These are phyloP conservation scores for Rhinogobio ventralis DNA, from an alignment of 2,797 vertebrate species.

Conservation along the genomic window DNA sequence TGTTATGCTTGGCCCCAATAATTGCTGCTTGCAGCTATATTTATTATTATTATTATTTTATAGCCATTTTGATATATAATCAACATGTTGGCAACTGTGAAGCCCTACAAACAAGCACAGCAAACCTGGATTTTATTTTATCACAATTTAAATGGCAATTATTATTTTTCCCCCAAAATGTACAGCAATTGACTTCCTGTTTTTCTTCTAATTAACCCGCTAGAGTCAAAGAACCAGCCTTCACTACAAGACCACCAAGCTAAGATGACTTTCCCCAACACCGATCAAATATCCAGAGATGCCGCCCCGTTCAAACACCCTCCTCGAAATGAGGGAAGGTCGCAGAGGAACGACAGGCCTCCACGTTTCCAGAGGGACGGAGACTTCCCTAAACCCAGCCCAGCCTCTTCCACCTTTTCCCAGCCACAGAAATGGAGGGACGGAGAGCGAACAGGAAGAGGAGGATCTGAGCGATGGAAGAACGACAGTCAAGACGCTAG, in stretches of 20 bases:
- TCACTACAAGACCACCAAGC: constrained; percentile 78
- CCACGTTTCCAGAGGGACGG: constrained; percentile 93
- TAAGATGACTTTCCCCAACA: constrained; percentile 78
- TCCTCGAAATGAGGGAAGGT: constrained; percentile 84
- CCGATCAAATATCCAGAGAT: constrained; percentile 83
- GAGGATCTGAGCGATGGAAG: constrained; percentile 77
- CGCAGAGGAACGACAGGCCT: constrained; percentile 89
- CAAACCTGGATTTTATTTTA: no score
- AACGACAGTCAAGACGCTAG: constrained; percentile 80
- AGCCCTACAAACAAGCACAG: no score
- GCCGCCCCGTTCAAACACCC: constrained; percentile 78
- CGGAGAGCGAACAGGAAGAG: constrained; percentile 82
- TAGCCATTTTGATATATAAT: background rate
- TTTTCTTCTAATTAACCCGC: constrained; percentile 45
- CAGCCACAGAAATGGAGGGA: constrained; percentile 80
- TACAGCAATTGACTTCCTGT: background rate
- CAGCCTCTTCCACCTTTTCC: constrained; percentile 58
- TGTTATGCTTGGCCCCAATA: no score
- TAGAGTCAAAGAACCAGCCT: constrained; percentile 88
- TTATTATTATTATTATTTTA: background rate
- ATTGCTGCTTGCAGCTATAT: no score
- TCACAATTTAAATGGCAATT: no score
- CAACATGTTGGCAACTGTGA: background rate
- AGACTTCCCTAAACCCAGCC: constrained; percentile 84
- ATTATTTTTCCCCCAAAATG: background rate